Evolutionary conservation across 2,113 vertebrate species (phyloP).

Genomic region (Datnioides undecimradiatus): DNA sequence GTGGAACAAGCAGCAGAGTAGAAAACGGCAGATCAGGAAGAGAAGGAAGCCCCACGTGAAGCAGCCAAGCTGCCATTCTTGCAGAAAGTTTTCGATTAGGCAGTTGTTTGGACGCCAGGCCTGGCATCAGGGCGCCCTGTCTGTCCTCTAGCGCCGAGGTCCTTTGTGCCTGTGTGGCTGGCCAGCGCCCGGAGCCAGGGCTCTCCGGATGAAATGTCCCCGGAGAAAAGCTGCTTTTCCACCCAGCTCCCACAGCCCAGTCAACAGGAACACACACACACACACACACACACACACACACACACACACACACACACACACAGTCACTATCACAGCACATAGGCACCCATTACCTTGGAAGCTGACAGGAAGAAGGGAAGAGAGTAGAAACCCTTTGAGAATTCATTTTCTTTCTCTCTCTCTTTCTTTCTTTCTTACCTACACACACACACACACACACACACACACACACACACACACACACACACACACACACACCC

Average conservation of each 20-base stretch:
- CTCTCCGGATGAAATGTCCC: constrained; percentile 75
- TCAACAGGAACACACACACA: constrained; percentile 61
- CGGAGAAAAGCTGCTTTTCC: constrained; percentile 76
- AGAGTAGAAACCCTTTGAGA: constrained; percentile 72
- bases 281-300: constrained; percentile 58
- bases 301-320: constrained; percentile 37
- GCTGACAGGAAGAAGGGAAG: constrained; percentile 71
- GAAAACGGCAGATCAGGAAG: constrained; percentile 54
- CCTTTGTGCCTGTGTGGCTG: constrained; percentile 70
- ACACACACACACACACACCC: constrained; percentile 35
- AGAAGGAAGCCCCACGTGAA: constrained; percentile 38
- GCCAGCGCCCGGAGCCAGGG: constrained; percentile 61
- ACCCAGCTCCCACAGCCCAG: constrained; percentile 49
- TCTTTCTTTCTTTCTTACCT: constrained; percentile 18
- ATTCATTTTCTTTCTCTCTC: constrained; percentile 55
- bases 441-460: constrained; percentile 20
- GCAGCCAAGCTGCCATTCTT: constrained; percentile 62
- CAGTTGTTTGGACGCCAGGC: constrained; percentile 70
- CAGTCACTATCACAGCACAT: constrained; percentile 38
- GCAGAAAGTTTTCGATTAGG: constrained; percentile 67
- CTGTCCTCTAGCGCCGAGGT: constrained; percentile 59
- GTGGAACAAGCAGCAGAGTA: constrained; percentile 51
- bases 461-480: constrained; percentile 32
- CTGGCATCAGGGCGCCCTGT: constrained; percentile 68
- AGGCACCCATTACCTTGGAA: constrained; percentile 72